Evolutionary conservation across 2,888 invertebrate species (phyloP).

Genomic region (Helobdella robusta): DNA sequence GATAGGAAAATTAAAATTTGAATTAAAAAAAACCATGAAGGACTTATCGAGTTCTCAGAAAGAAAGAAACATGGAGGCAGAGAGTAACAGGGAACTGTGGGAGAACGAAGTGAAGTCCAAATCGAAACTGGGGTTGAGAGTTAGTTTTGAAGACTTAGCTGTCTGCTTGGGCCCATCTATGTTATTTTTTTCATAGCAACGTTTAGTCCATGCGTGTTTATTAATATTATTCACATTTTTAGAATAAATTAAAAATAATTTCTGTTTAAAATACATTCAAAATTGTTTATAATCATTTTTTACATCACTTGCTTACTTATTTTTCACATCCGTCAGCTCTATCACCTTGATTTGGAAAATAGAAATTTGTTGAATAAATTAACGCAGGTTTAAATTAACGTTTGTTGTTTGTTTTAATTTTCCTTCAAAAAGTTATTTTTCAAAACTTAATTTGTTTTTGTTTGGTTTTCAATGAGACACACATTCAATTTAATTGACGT

Average conservation of each 20-base stretch:
- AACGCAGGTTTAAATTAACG: conserved; percentile 5
- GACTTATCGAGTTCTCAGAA: not conserved
- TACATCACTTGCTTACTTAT: not conserved
- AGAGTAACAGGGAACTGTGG: conserved; percentile 16
- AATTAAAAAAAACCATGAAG: too few species aligned
- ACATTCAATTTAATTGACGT: too few species aligned
- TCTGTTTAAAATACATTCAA: conserved; percentile 9
- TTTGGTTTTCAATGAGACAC: too few species aligned
- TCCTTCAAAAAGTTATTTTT: not conserved
- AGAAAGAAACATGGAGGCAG: conserved; percentile 6
- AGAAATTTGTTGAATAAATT: conserved; percentile 11
- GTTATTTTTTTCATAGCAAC: too few species aligned
- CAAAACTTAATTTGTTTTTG: not conserved
- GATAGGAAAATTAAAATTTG: too few species aligned
- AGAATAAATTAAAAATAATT: not conserved
- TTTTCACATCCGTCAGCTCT: not conserved
- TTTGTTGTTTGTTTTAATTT: not conserved
- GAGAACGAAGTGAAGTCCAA: conserved; percentile 15
- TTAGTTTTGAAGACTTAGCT: too few species aligned
- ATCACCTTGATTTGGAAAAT: conserved; percentile 12
- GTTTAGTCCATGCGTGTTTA: too few species aligned
- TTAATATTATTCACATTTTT: not conserved
- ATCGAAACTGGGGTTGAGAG: conserved; percentile 19
- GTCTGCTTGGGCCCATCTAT: too few species aligned
- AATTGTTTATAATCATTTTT: not conserved